Percentiles rank a stretch among this genome's conserved stretches.
These are phyloP conservation scores for Zoanthus sociatus DNA, from an alignment of 92 coral and sea anemone genomes.

Conservation along the genomic window DNA sequence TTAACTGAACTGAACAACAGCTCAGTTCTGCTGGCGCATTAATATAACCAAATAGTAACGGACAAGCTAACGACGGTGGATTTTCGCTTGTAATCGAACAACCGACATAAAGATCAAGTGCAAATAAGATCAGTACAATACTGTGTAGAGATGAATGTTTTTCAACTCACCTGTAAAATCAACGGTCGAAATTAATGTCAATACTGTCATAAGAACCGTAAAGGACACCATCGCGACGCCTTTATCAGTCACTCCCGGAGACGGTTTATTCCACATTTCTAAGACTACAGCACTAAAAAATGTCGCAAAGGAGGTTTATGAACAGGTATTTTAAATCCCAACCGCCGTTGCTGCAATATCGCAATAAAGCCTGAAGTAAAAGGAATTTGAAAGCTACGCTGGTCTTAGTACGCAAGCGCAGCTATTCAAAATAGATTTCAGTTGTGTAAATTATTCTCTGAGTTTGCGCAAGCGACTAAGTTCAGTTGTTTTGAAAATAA, in stretches of 20 bases:
- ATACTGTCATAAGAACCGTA: background rate
- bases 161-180: constrained; percentile 37
- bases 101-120: background rate
- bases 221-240: constrained; percentile 24
- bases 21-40: background rate
- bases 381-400: constrained; percentile 40
- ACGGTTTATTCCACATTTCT: background rate
- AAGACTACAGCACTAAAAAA: background rate
- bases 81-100: background rate
- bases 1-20: background rate
- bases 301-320: background rate
- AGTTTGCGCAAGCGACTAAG: constrained; percentile 35
- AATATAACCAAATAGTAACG: background rate
- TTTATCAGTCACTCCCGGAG: constrained; percentile 1
- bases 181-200: constrained; percentile 22
- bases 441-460: constrained; percentile 34
- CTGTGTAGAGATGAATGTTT: background rate
- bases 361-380: constrained; percentile 29
- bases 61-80: background rate
- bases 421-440: constrained; percentile 15
- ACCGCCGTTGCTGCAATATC: constrained; percentile 24
- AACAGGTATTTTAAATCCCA: constrained; percentile 1
- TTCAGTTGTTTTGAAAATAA: constrained; percentile 33
- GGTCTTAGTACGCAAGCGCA: constrained; percentile 29
- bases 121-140: background rate